These are phyloP conservation scores for Hybos culiciformis DNA, from an alignment of 2,888 invertebrate genomes.

Conservation along the genomic window DNA sequence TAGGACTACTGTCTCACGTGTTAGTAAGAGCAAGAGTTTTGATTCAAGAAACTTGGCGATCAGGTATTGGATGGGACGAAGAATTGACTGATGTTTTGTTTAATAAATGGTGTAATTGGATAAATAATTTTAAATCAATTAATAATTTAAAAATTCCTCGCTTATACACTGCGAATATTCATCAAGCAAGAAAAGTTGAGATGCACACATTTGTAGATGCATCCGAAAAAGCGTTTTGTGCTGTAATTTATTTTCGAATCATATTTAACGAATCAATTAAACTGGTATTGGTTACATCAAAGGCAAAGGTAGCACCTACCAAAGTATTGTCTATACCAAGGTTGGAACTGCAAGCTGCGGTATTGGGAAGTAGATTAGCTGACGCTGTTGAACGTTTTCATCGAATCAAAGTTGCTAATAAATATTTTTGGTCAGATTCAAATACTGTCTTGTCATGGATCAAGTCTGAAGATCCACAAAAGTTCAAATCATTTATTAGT, in stretches of 20 bases:
- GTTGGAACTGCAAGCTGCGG: conserved; percentile 11
- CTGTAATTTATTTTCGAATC: too few relatives aligned
- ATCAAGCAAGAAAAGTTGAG: too few relatives aligned
- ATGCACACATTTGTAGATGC: conserved; percentile 12
- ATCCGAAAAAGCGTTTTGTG: conserved; percentile 9
- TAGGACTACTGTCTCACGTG: too few relatives aligned
- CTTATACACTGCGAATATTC: too few relatives aligned
- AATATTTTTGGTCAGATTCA: conserved; percentile 12
- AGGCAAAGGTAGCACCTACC: conserved; percentile 8
- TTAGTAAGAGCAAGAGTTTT: too few relatives aligned
- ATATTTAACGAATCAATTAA: too few relatives aligned
- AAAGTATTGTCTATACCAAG: conserved; percentile 9
- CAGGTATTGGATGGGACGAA: conserved; percentile 14
- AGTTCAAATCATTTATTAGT: conserved; percentile 17
- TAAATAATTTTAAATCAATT: conserved; percentile 3
- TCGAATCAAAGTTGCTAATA: not conserved
- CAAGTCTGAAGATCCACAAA: conserved; percentile 9
- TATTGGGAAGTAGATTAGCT: conserved; percentile 6
- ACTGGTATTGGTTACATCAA: too few relatives aligned
- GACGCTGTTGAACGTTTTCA: conserved; percentile 7
- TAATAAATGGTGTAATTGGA: conserved; percentile 7
- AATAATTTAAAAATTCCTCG: too few relatives aligned
- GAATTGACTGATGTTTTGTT: conserved; percentile 1
- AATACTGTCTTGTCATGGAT: conserved; percentile 13
- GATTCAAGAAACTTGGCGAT: too few relatives aligned